phyloP scores from a whole-genome alignment of 2,113 vertebrate species.

The Hippocampus comes region DNA sequence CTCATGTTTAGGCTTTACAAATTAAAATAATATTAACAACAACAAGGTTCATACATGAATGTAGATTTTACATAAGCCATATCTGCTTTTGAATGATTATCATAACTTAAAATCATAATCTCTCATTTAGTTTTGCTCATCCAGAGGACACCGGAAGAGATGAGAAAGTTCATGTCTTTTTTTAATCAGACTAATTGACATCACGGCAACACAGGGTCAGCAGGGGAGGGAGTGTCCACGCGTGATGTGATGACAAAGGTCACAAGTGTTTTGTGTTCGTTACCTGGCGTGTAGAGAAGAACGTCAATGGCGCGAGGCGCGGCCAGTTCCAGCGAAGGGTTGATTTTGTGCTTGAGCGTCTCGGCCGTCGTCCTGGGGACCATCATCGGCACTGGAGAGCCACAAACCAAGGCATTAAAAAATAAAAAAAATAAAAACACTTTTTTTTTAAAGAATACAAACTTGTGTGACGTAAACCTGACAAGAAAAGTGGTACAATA shows the following conservation, averaged over 20 bases:
- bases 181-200: background rate
- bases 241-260: background rate
- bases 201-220: background rate
- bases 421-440: background rate
- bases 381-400: slow-evolving; percentile 79
- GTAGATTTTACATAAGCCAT: background rate
- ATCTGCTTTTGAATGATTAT: background rate
- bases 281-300: slow-evolving; percentile 91
- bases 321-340: slow-evolving; percentile 83
- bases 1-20: background rate
- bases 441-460: background rate
- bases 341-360: slow-evolving; percentile 93
- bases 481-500: background rate
- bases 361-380: slow-evolving; percentile 89
- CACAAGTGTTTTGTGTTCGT: background rate
- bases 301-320: slow-evolving; percentile 82
- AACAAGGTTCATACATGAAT: no score
- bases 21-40: no score
- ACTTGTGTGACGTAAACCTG: background rate
- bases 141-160: background rate
- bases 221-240: background rate
- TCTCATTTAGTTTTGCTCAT: background rate
- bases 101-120: background rate
- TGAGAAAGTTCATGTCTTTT: background rate
- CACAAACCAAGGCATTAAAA: slow-evolving; percentile 3